Evolutionary conservation across 2,888 invertebrate species (phyloP).

Genomic region (Leptopilina myrica): DNA sequence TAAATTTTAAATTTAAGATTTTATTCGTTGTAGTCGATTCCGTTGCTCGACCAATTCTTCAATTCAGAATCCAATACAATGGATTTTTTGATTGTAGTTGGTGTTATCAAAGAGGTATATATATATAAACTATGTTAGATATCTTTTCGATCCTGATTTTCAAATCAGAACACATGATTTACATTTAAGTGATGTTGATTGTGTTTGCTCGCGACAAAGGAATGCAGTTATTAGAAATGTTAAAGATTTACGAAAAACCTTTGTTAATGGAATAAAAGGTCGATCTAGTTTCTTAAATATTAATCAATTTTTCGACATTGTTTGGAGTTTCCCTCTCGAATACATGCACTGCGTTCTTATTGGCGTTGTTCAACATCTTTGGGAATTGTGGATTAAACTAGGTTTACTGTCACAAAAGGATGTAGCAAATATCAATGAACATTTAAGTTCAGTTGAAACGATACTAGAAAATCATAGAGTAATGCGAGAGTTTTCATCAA

Average conservation of each 20-base stretch:
- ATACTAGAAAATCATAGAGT: neutral
- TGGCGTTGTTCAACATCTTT: neutral
- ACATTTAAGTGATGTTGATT: no score
- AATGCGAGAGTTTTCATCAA: neutral
- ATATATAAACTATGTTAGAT: no score
- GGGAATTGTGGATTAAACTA: neutral
- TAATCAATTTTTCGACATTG: neutral
- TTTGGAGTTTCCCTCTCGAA: neutral
- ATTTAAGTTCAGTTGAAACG: neutral
- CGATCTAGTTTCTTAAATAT: neutral
- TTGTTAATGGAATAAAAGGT: constrained; percentile 8
- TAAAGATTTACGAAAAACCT: neutral
- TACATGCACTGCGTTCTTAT: neutral
- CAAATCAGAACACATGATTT: no score
- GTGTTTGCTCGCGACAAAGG: no score
- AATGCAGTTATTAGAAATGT: no score
- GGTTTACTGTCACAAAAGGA: neutral
- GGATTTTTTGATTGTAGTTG: neutral
- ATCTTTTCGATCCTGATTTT: no score
- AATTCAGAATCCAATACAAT: neutral
- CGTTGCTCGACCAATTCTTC: no score
- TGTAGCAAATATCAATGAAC: neutral
- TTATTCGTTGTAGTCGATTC: neutral
- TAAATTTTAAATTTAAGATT: neutral
- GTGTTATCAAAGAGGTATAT: neutral